Evolutionary conservation across 2,888 invertebrate species (phyloP), one percentile per base, ranked within the genome.

Genomic region (Pardosa pseudoannulata): DNA sequence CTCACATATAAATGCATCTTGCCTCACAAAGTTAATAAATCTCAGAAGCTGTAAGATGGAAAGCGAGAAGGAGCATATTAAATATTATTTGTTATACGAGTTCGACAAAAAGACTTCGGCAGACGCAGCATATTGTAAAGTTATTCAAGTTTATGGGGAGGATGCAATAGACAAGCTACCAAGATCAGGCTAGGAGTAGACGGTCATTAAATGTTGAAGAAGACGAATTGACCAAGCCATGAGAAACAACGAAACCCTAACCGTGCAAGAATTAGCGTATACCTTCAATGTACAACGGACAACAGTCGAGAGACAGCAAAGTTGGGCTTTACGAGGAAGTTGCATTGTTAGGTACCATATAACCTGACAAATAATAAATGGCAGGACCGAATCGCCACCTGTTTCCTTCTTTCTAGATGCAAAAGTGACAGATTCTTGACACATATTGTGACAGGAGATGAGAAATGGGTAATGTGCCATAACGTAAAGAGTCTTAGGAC

Each of bases 181-280:
- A 36, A 39, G 39, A 70, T 70, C 39, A 70, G 68, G 19, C 32
- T 36, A 32, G 32, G 68, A 68, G 46, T 36, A 7, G 36, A 70
- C 0, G 19, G n/a, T 19, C 68, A 67, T 29, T 31, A 39, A 32
- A 70, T 0, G 39, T 19, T 70, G 39, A 16, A 36, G 1, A 36
- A 19, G 71, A 71, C 1, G 27, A 41, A 71, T 71, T 41, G 70
- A 41, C 13, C 50, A 29, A 72, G 50, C 72, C 72, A 72, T 72
- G 16, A 46, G 31, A n/a, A 72, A 72, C 29, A 72, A 50, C 50
- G n/a, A 0, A 31, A 72, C 11, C 16, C n/a, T 11, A 50, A 16
- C 31, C 7, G 32, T 71, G 70, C 29, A 31, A 72, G 50, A 72
- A 46, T 41, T 36, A 39, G 36, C 23, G 0, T 13, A 68, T n/a